These are phyloP conservation scores for Dicranocentrus wangi DNA, from an alignment of 2,888 invertebrate species.

Conservation along the genomic window DNA sequence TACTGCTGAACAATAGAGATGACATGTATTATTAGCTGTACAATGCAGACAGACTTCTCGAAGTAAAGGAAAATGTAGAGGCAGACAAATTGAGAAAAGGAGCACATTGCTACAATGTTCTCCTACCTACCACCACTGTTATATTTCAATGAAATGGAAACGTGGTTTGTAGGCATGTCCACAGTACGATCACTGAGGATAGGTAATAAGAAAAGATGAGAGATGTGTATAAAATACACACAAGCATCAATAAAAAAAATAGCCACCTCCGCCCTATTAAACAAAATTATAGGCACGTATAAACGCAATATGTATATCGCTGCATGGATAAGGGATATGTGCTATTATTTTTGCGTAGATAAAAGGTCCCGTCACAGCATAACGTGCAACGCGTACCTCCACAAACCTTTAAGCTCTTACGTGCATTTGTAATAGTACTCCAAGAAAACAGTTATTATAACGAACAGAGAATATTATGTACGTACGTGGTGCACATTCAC, in stretches of 20 bases:
- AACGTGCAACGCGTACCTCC: no score
- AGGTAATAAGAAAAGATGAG: background rate
- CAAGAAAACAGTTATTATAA: conserved; percentile 18
- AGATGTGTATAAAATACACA: conserved; percentile 7
- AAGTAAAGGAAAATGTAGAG: background rate
- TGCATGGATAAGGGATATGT: background rate
- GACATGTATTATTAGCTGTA: conserved; percentile 5
- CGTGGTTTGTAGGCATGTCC: background rate
- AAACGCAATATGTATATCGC: background rate
- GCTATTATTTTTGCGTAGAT: no score
- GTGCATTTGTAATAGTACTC: background rate
- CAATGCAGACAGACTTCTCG: background rate
- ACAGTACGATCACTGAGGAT: background rate
- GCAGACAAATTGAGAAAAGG: background rate
- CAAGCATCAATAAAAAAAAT: conserved; percentile 22
- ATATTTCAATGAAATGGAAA: conserved; percentile 2
- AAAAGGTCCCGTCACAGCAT: no score
- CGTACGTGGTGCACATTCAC: no score
- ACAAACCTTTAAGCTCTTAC: no score
- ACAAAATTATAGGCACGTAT: conserved; percentile 19
- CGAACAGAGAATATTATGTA: no score
- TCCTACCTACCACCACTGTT: background rate
- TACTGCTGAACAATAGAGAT: conserved; percentile 4
- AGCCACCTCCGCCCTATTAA: conserved; percentile 54
- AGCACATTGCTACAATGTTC: background rate